Base-by-base conservation (phyloP, 2,797 vertebrate species). In the Eospalax fontanierii region DNA sequence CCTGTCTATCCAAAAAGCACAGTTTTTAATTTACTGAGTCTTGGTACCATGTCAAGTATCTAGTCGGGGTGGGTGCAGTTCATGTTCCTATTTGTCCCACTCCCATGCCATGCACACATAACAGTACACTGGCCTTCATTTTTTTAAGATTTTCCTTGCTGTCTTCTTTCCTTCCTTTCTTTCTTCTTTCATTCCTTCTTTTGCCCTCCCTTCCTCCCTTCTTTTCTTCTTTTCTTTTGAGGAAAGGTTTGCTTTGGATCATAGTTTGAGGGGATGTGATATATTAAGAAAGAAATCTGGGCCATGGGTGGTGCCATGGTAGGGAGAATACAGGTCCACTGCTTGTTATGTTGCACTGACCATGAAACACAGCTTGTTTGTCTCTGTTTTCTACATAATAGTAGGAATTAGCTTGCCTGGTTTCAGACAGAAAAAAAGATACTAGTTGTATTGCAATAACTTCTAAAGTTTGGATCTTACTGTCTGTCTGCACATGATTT, bases 1-100 rank as follows among this genome's bases (percentile, higher is more conserved):
- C 91, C 28, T 78, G 24, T 66, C 76, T 95, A 1, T 88, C 24
- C 85, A 73, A 86, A 89, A 88, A 61, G 40, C 81, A 63, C 15
- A 40, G 28, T 35, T 84, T 50, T n/a, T 50, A 68, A 50, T 54
- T 92, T 92, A 71, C 11, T 76, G 15, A 80, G 16, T 43, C 3
- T 91, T 92, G 68, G 26, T 68, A 54, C 8, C n/a, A 21, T 79
- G 21, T 63, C 59, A 21, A 35, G 21, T 88, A 28, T 66, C 33
- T 76, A 7, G 68, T 46, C 40, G 24, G 38, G 24, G 38, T 43
- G 26, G 28, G 59, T 43, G 18, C 43, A 38, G 61, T 43, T 24
- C 7, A 1, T 68, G 6, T 80, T 73, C 38, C 30, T 61, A 9
- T 28, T 14, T 2, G 11, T 14, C 24, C 46, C 6, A n/a, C 65